Evolutionary conservation across 2,888 invertebrate genomes (phyloP).

Genomic region (Aphrophora alni): DNA sequence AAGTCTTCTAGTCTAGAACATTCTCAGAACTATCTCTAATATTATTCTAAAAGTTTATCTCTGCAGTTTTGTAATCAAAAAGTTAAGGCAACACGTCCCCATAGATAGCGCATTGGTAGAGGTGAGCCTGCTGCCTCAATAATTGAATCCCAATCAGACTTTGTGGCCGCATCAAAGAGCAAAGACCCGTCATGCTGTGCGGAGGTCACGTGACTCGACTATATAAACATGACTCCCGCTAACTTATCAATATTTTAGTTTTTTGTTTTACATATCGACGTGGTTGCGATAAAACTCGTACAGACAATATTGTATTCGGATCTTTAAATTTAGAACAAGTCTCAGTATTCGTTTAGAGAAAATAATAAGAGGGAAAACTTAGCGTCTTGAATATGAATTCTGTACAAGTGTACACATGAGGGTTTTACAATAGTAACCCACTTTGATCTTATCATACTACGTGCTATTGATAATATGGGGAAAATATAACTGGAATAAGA

Average conservation of each 20-base stretch:
- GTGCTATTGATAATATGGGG: too few relatives aligned
- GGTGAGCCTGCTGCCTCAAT: not conserved
- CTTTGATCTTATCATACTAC: too few relatives aligned
- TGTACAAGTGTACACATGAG: too few relatives aligned
- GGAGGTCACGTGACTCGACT: not conserved
- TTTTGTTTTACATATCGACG: not conserved
- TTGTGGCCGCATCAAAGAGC: constrained; percentile 2
- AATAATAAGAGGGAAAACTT: too few relatives aligned
- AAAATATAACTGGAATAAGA: too few relatives aligned
- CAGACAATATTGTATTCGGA: not conserved
- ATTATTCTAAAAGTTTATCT: not conserved
- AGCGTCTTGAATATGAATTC: too few relatives aligned
- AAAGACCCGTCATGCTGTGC: not conserved
- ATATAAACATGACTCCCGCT: not conserved
- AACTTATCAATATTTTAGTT: not conserved
- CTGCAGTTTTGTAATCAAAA: not conserved
- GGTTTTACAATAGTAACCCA: too few relatives aligned
- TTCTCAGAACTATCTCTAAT: too few relatives aligned
- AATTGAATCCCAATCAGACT: constrained; percentile 7
- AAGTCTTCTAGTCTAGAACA: too few relatives aligned
- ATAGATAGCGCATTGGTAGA: not conserved
- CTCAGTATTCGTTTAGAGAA: too few relatives aligned
- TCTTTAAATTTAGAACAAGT: not conserved
- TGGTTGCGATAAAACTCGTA: not conserved
- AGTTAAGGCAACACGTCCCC: not conserved